phyloP scores from a whole-genome alignment of 1,140 invertebrate genomes.

The Conopomorpha cramerella region DNA sequence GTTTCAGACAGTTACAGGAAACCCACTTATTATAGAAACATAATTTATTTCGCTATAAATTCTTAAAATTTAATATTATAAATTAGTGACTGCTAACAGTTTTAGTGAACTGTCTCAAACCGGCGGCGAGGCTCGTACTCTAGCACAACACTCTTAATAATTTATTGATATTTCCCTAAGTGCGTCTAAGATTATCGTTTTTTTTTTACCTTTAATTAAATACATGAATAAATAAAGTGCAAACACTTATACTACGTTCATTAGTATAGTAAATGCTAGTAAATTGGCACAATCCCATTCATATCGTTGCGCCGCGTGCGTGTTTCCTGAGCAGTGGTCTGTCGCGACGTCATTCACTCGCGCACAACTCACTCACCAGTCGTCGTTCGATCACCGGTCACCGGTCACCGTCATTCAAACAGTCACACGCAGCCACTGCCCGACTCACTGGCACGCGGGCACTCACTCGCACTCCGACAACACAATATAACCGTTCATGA shows the following conservation, averaged over 20 bases:
- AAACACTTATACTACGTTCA: slow-evolving; percentile 50
- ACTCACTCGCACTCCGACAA: slow-evolving; percentile 7
- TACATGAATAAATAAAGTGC: slow-evolving; percentile 61
- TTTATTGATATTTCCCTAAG: slow-evolving; percentile 59
- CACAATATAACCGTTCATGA: no score
- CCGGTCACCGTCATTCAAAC: no score
- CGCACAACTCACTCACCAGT: no score
- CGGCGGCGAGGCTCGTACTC: slow-evolving; percentile 45
- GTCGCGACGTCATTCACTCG: slow-evolving; percentile 3
- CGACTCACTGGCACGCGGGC: no score
- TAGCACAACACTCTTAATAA: slow-evolving; percentile 60
- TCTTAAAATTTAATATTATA: slow-evolving; percentile 52
- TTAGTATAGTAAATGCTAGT: slow-evolving; percentile 44
- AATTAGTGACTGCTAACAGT: slow-evolving; percentile 54
- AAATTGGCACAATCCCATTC: slow-evolving; percentile 52
- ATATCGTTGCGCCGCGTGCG: no score
- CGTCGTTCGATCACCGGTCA: no score
- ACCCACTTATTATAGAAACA: slow-evolving; percentile 28
- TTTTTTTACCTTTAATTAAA: no score
- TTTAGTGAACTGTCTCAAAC: slow-evolving; percentile 39
- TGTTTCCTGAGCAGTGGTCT: slow-evolving; percentile 5
- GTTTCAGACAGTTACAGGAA: slow-evolving; percentile 39
- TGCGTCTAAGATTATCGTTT: slow-evolving; percentile 56
- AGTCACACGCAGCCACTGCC: no score
- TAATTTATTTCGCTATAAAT: slow-evolving; percentile 54